phyloP scores from a whole-genome alignment of 2,113 vertebrate genomes.

The Urocitellus parryii region DNA sequence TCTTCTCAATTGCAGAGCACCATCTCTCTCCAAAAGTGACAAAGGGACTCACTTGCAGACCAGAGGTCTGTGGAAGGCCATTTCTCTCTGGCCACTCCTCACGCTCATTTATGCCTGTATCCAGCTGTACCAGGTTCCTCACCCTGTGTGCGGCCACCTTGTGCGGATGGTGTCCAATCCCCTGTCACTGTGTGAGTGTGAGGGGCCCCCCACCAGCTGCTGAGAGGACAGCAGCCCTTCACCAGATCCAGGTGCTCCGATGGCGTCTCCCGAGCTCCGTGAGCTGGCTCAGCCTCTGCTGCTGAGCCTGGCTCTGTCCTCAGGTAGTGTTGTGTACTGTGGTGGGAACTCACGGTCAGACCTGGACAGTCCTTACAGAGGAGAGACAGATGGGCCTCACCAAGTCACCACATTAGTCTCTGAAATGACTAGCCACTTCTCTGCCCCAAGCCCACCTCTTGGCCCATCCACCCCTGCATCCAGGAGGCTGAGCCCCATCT shows the following conservation, averaged over 20 bases:
- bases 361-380: fast-evolving
- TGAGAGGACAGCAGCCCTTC: background rate
- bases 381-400: background rate
- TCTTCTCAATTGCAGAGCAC: background rate
- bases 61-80: fast-evolving
- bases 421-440: fast-evolving
- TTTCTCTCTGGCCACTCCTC: background rate
- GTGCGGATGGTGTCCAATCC: fast-evolving
- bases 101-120: fast-evolving
- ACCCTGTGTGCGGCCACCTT: no score
- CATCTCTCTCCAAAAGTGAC: background rate
- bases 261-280: fast-evolving
- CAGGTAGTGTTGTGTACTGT: background rate
- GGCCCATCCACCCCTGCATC: fast-evolving
- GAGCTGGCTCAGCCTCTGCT: fast-evolving
- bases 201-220: no score
- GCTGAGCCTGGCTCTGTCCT: background rate
- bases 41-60: background rate
- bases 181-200: no score
- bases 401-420: fast-evolving
- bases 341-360: background rate
- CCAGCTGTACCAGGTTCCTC: fast-evolving
- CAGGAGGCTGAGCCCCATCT: fast-evolving
- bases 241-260: background rate
- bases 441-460: background rate